Conservation (phyloP, 2,888 invertebrate species). For the Myopa testacea region DNA sequence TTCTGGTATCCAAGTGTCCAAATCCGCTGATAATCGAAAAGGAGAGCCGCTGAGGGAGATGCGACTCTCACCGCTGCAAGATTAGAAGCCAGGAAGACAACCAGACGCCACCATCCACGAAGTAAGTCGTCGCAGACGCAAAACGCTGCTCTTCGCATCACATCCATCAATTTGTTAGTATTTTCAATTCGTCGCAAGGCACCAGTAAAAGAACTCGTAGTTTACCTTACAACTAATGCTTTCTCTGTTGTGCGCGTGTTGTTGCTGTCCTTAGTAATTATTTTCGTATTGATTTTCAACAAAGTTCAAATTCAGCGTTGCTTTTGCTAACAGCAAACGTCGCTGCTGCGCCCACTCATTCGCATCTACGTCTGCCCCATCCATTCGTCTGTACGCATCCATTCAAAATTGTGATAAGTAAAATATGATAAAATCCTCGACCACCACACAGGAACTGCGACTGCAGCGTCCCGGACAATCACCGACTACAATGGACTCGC, state of each 20-base stretch:
- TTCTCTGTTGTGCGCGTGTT: constrained; percentile 16
- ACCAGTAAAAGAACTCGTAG: constrained; percentile 13
- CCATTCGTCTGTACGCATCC: not conserved
- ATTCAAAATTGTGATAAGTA: not conserved
- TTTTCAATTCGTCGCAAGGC: constrained; percentile 15
- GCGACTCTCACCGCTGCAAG: constrained; percentile 11
- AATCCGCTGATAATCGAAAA: not conserved
- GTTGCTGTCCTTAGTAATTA: constrained; percentile 30
- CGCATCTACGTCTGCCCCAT: not conserved
- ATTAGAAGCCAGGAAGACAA: not conserved
- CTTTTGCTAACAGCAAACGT: constrained; percentile 17
- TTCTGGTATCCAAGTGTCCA: not conserved
- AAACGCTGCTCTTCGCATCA: not conserved
- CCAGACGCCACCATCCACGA: constrained; percentile 12
- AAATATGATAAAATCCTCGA: constrained; percentile 65
- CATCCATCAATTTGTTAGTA: not conserved
- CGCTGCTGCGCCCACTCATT: constrained; percentile 18
- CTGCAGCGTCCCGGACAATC: constrained; percentile 60
- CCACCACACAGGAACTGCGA: constrained; percentile 65
- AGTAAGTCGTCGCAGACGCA: constrained; percentile 31
- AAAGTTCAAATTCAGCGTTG: constrained; percentile 20
- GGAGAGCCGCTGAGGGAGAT: not conserved
- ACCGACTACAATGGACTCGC: constrained; percentile 59
- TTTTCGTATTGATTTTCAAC: constrained; percentile 38
- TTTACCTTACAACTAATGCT: constrained; percentile 22